phyloP scores from a whole-genome alignment of 2,888 invertebrate species.

The Drosophila anomalata region DNA sequence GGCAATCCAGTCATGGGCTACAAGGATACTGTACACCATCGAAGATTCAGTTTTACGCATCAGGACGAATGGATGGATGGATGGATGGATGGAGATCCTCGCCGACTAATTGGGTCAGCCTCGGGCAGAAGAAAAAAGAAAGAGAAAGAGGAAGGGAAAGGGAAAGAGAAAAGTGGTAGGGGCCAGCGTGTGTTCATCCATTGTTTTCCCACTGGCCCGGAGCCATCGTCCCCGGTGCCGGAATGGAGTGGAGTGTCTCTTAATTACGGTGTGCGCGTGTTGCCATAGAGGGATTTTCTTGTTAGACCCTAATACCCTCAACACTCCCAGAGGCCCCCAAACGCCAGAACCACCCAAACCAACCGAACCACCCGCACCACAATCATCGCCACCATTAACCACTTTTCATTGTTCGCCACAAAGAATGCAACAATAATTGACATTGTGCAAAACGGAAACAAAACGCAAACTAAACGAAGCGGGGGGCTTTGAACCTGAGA shows the following conservation, averaged over 20 bases:
- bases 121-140: slow-evolving; percentile 23
- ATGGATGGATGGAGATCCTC: slow-evolving; percentile 40
- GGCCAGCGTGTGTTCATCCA: slow-evolving; percentile 42
- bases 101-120: slow-evolving; percentile 69
- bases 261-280: slow-evolving; percentile 74
- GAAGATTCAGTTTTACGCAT: slow-evolving; percentile 34
- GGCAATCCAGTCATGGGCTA: slow-evolving; percentile 25
- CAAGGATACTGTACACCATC: slow-evolving; percentile 33
- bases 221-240: slow-evolving; percentile 39
- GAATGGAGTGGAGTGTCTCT: slow-evolving; percentile 70
- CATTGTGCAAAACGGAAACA: slow-evolving; percentile 47
- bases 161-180: slow-evolving; percentile 1
- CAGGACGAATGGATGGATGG: slow-evolving; percentile 7
- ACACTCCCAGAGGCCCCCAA: slow-evolving; percentile 5
- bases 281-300: slow-evolving; percentile 76
- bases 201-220: slow-evolving; percentile 68
- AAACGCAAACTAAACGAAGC: slow-evolving; percentile 30
- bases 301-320: slow-evolving; percentile 48
- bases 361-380: background rate
- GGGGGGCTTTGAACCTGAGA: slow-evolving; percentile 19
- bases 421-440: slow-evolving; percentile 72
- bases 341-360: background rate
- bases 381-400: slow-evolving; percentile 31
- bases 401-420: slow-evolving; percentile 44
- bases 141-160: slow-evolving; percentile 1